Percentiles rank a stretch among this genome's conserved stretches.
Evolutionary conservation across 2,888 invertebrate species (phyloP).

Genomic region (Brachyopa scutellaris): DNA sequence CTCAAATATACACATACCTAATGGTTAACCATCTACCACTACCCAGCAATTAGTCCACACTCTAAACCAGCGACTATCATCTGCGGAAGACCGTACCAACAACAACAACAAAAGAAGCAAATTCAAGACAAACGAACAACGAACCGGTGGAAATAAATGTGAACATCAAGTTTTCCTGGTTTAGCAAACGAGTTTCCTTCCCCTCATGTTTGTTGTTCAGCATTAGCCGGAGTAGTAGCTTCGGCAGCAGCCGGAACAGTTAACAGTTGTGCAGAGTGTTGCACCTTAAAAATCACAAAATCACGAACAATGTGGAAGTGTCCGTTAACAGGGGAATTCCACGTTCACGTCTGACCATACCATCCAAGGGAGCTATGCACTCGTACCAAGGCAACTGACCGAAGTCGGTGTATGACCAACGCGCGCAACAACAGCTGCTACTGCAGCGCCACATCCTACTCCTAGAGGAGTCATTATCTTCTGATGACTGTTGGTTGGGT

Average conservation of each 20-base stretch:
- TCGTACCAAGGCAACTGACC: slow-evolving; percentile 51
- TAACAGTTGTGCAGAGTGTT: slow-evolving; percentile 60
- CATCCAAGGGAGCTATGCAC: neutral
- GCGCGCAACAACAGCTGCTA: slow-evolving; percentile 16
- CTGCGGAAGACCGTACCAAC: slow-evolving; percentile 5
- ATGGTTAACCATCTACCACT: too few relatives aligned
- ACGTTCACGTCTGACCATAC: slow-evolving; percentile 23
- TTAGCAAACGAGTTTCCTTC: slow-evolving; percentile 55
- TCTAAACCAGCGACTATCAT: slow-evolving; percentile 42
- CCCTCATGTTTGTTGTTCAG: neutral
- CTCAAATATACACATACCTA: too few relatives aligned
- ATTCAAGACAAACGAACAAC: slow-evolving; percentile 19
- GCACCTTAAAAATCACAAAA: slow-evolving; percentile 40
- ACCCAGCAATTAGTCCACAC: slow-evolving; percentile 54
- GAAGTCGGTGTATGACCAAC: slow-evolving; percentile 22
- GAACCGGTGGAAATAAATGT: slow-evolving; percentile 69
- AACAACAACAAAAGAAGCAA: neutral
- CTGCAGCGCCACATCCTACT: slow-evolving; percentile 36
- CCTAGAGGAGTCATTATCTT: slow-evolving; percentile 59
- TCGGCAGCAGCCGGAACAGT: slow-evolving; percentile 20
- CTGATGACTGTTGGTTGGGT: slow-evolving; percentile 24
- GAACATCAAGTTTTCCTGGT: slow-evolving; percentile 63
- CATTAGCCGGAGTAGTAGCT: neutral
- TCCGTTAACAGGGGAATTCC: slow-evolving; percentile 56
- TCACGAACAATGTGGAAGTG: slow-evolving; percentile 60